Conservation (phyloP, 2,888 invertebrate species). For the Protodeltote pygarga region DNA sequence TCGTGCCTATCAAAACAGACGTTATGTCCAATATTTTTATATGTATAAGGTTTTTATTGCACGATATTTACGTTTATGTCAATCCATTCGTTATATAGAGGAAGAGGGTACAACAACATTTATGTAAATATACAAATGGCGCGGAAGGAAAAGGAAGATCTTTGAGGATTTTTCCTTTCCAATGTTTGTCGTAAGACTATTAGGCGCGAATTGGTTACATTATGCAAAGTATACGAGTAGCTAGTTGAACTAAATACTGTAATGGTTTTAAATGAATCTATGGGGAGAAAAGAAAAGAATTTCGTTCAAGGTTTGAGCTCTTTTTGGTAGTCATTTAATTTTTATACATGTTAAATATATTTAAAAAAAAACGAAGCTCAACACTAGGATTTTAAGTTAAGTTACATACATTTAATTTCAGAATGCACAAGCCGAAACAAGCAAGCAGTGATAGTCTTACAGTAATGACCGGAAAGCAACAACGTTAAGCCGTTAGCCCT, state of each 20-base stretch:
- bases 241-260: not conserved
- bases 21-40: not conserved
- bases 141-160: constrained; percentile 7
- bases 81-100: constrained; percentile 14
- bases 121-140: constrained; percentile 13
- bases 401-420: too few relatives aligned
- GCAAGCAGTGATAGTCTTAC: too few relatives aligned
- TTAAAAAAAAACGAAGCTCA: too few relatives aligned
- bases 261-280: not conserved
- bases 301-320: too few relatives aligned
- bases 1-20: constrained; percentile 10
- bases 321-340: too few relatives aligned
- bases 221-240: constrained; percentile 2
- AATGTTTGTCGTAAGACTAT: constrained; percentile 11
- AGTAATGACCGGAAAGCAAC: too few relatives aligned
- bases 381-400: too few relatives aligned
- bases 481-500: too few relatives aligned
- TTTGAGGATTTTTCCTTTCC: constrained; percentile 15
- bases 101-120: constrained; percentile 5
- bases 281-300: too few relatives aligned
- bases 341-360: too few relatives aligned
- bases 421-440: too few relatives aligned
- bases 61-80: constrained; percentile 21
- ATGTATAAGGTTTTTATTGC: constrained; percentile 13
- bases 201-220: constrained; percentile 2